Evolutionary conservation across 2,797 vertebrate species (phyloP).

Genomic region (Hemibagrus guttatus): DNA sequence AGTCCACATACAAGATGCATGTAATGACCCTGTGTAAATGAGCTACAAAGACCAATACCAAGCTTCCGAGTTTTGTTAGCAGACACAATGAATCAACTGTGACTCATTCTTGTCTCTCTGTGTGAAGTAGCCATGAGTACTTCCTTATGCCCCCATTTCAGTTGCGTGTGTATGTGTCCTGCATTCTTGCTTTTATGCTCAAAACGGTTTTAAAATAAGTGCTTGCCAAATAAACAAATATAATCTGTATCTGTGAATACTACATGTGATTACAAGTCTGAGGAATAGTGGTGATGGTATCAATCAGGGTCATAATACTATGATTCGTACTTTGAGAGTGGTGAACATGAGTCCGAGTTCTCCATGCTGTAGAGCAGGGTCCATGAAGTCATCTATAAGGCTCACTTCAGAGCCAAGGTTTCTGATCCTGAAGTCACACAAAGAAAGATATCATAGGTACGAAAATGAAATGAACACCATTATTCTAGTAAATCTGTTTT

Average conservation of each 20-base stretch:
- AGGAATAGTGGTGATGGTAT: background rate
- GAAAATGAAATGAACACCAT: background rate
- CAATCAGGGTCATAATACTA: background rate
- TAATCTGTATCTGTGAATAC: background rate
- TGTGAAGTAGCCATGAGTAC: background rate
- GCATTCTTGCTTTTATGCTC: background rate
- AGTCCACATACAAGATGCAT: background rate
- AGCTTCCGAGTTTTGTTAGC: background rate
- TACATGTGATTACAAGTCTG: background rate
- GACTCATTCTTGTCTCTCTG: background rate
- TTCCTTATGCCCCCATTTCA: background rate
- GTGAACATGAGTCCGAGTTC: slow-evolving; percentile 97
- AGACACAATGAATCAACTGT: background rate
- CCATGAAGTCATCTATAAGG: slow-evolving; percentile 95
- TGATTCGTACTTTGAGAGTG: slow-evolving; percentile 84
- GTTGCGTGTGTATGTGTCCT: background rate
- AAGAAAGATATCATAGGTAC: background rate
- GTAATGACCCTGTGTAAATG: background rate
- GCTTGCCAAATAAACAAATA: background rate
- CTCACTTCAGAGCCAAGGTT: slow-evolving; percentile 93
- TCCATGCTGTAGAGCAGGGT: slow-evolving; percentile 90
- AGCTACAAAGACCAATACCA: background rate
- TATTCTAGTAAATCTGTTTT: background rate
- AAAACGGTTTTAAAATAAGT: background rate
- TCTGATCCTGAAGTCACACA: slow-evolving; percentile 79